Percentiles rank a stretch among this genome's conserved stretches.
phyloP scores from a whole-genome alignment of 2,888 invertebrate genomes.

The Trachelus stipa region DNA sequence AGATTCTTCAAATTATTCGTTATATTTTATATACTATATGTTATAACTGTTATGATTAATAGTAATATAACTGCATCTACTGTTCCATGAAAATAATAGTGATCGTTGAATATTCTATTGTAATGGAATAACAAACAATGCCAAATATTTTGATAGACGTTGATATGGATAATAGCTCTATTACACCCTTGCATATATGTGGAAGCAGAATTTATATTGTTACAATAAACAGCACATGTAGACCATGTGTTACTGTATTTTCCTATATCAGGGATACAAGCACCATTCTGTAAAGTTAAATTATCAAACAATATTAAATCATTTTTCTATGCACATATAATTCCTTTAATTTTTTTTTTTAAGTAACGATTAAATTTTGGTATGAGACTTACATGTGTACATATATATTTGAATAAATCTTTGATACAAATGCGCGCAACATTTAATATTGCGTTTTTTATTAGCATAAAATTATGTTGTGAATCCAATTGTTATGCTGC shows the following conservation, averaged over 20 bases:
- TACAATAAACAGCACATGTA: neutral
- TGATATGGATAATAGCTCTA: neutral
- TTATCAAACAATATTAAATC: neutral
- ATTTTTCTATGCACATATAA: neutral
- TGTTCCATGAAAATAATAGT: neutral
- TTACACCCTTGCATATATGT: neutral
- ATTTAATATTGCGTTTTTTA: neutral
- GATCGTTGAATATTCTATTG: neutral
- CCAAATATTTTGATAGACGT: neutral
- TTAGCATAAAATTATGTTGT: neutral
- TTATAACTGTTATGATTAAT: neutral
- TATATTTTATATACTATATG: neutral
- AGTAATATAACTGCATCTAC: neutral
- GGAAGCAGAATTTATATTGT: neutral
- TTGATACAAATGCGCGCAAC: neutral
- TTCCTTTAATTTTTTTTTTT: neutral
- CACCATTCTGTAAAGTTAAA: neutral
- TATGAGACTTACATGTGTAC: neutral
- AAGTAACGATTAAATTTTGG: neutral
- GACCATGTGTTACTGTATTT: neutral
- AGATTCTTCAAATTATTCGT: neutral
- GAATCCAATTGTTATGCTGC: neutral
- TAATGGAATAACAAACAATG: neutral
- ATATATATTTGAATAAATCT: neutral
- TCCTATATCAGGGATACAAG: neutral